These are phyloP conservation scores for Chironomus riparius DNA, from an alignment of 2,888 invertebrate species.

Conservation along the genomic window DNA sequence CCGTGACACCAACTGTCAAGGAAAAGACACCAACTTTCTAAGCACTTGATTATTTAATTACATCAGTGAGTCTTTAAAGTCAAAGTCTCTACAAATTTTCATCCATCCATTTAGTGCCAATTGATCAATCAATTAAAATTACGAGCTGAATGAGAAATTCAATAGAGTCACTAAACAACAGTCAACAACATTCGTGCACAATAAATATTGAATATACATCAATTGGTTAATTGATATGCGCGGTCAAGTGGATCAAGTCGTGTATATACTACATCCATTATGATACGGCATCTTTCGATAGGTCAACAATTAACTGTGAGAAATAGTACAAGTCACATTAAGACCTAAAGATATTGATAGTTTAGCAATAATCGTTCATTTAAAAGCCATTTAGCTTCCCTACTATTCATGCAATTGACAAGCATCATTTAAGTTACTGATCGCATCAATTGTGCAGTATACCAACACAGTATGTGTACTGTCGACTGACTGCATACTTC, in stretches of 20 bases:
- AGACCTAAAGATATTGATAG: no score
- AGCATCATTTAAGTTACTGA: not conserved
- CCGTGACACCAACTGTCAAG: no score
- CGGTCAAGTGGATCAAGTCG: slow-evolving; percentile 18
- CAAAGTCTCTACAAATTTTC: no score
- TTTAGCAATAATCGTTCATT: not conserved
- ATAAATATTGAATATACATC: not conserved
- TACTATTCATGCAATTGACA: not conserved
- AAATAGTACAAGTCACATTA: not conserved
- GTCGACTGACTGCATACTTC: no score
- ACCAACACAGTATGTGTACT: no score
- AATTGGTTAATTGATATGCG: slow-evolving; percentile 22
- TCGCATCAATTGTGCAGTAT: not conserved
- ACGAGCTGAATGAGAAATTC: not conserved
- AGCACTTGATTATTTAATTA: no score
- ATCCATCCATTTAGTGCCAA: no score
- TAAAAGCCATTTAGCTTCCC: not conserved
- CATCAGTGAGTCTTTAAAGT: no score
- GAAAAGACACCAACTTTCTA: no score
- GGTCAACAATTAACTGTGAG: not conserved
- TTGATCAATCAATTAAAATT: not conserved
- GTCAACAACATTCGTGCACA: not conserved
- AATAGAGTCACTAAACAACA: not conserved
- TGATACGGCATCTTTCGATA: not conserved
- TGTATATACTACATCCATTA: not conserved